Conservation (phyloP, 2,797 vertebrate genomes). For the Pangasius sanitwongsei region DNA sequence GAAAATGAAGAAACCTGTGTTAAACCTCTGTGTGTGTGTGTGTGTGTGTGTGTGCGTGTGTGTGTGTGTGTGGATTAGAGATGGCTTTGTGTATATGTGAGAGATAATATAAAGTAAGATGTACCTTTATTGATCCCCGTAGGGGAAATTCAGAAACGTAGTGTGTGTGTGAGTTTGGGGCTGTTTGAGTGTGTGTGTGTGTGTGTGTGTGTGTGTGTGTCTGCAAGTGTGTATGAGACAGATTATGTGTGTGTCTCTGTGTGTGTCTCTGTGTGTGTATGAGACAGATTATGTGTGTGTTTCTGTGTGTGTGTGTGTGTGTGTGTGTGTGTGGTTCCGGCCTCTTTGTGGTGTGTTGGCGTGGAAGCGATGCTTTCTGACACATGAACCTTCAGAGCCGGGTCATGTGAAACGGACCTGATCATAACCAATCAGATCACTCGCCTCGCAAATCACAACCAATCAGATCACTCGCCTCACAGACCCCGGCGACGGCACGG, state of each 20-base stretch:
- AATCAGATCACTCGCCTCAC: conserved; percentile 58
- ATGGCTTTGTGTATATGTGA: not conserved
- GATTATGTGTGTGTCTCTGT: not conserved
- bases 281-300: not conserved
- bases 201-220: not conserved
- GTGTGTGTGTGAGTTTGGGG: too few relatives aligned
- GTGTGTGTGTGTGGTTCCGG: conserved; percentile 46
- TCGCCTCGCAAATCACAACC: conserved; percentile 13
- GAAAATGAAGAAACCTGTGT: too few relatives aligned
- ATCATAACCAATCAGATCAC: conserved; percentile 32
- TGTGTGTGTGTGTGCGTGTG: not conserved
- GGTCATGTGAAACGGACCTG: conserved; percentile 59
- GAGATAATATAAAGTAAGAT: not conserved
- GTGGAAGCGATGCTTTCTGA: conserved; percentile 62
- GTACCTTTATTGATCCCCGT: too few relatives aligned
- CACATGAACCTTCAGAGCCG: conserved; percentile 57
- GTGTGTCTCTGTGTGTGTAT: not conserved
- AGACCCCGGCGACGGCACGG: conserved; percentile 54
- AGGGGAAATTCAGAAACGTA: too few relatives aligned
- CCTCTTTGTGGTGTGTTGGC: conserved; percentile 57
- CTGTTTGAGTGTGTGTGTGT: too few relatives aligned
- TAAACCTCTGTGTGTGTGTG: too few relatives aligned
- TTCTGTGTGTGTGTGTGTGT: conserved; percentile 18
- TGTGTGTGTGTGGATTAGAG: not conserved
- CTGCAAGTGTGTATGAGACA: not conserved